A percentile compares a stretch with the other conserved stretches of the same genome.
phyloP scores from a whole-genome alignment of 2,797 vertebrate species.

The Sebastes alutus region DNA sequence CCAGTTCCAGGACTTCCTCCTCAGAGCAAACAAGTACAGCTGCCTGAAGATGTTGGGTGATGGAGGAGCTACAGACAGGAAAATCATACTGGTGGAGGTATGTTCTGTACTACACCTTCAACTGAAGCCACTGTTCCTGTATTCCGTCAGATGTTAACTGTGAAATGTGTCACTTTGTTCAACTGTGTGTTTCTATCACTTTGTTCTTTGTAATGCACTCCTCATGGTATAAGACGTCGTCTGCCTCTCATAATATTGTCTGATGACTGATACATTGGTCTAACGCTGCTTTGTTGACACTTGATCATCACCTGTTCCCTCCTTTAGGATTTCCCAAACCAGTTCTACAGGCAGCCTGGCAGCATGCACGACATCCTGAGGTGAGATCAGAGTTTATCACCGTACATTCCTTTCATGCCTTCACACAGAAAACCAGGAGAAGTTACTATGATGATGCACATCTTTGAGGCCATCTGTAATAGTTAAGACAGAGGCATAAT shows the following conservation, averaged over 20 bases:
- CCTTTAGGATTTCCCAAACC: conserved; percentile 93
- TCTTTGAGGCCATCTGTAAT: background rate
- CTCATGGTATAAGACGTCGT: background rate
- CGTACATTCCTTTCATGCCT: background rate
- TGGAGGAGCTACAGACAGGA: conserved; percentile 75
- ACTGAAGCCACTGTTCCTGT: background rate
- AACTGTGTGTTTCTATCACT: no score
- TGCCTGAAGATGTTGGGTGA: conserved; percentile 92
- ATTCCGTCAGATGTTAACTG: background rate
- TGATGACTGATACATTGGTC: background rate
- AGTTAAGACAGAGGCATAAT: background rate
- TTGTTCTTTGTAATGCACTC: background rate
- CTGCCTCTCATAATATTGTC: background rate
- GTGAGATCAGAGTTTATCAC: conserved; percentile 72
- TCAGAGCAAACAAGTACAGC: conserved; percentile 94
- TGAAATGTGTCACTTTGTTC: background rate
- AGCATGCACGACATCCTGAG: conserved; percentile 91
- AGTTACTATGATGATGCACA: background rate
- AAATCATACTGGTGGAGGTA: conserved; percentile 94
- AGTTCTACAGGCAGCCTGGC: conserved; percentile 91
- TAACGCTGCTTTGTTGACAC: background rate
- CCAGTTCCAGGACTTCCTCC: conserved; percentile 92
- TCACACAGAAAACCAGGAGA: background rate
- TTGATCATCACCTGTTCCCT: conserved; percentile 32
- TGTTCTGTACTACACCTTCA: conserved; percentile 30